Percentiles rank a stretch among this genome's conserved stretches.
Conservation (phyloP, 2,888 invertebrate genomes). For the Sesamia inferens region DNA sequence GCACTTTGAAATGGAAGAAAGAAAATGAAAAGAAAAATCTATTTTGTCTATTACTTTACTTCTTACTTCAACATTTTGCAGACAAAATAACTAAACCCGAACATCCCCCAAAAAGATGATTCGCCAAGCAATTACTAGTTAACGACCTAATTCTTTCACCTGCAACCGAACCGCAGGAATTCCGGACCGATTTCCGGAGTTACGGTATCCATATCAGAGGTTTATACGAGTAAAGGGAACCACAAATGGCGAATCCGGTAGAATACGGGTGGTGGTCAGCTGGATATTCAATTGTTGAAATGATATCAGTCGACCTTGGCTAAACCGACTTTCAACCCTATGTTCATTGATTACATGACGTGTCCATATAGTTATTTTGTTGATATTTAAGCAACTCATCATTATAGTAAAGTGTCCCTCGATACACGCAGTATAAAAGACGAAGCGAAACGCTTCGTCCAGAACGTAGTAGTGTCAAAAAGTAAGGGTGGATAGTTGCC, state of each 20-base stretch:
- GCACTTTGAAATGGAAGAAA: background rate
- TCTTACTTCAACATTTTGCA: background rate
- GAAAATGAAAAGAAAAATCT: background rate
- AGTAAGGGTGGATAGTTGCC: too few species aligned
- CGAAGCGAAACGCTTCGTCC: too few species aligned
- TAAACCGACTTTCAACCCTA: constrained; percentile 4
- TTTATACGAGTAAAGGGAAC: constrained; percentile 25
- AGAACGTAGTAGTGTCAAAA: too few species aligned
- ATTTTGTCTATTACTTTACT: background rate
- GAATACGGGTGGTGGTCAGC: background rate
- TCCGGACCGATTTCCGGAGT: constrained; percentile 34
- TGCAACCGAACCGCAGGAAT: constrained; percentile 16
- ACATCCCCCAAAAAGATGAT: background rate
- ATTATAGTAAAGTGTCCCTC: too few species aligned
- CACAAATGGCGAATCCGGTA: constrained; percentile 33
- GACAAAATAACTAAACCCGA: background rate
- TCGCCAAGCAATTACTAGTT: constrained; percentile 14
- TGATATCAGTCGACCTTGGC: constrained; percentile 36
- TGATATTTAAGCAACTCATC: too few species aligned
- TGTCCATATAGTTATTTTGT: background rate
- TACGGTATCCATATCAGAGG: constrained; percentile 12
- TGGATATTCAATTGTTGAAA: constrained; percentile 37
- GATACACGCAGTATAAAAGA: too few species aligned
- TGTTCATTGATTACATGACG: constrained; percentile 12
- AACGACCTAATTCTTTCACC: constrained; percentile 15